phyloP scores from a whole-genome alignment of 2,888 invertebrate species.

The Halictus ligatus region DNA sequence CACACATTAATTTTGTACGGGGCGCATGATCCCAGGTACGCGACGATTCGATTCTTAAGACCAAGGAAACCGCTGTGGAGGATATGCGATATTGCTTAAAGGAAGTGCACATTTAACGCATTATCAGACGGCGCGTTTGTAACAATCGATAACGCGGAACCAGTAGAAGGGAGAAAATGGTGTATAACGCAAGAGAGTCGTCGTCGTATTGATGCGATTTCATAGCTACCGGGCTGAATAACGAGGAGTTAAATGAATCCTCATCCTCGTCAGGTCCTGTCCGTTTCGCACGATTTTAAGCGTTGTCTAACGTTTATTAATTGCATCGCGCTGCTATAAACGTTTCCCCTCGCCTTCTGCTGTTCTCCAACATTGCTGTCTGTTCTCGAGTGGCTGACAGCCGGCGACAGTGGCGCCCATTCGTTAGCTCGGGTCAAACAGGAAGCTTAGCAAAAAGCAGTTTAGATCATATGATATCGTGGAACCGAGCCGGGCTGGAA shows the following conservation, averaged over 20 bases:
- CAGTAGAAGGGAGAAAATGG: conserved; percentile 65
- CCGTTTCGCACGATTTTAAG: conserved; percentile 3
- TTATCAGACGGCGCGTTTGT: conserved; percentile 67
- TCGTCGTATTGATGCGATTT: conserved; percentile 43
- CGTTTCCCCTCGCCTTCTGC: conserved; percentile 34
- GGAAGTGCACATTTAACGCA: conserved; percentile 67
- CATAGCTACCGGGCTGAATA: conserved; percentile 42
- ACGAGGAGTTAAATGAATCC: conserved; percentile 15
- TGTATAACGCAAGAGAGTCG: conserved; percentile 31
- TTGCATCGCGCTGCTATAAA: conserved; percentile 45
- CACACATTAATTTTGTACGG: conserved; percentile 41
- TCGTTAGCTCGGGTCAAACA: conserved; percentile 17
- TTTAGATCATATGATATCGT: conserved; percentile 53
- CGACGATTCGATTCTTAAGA: conserved; percentile 35
- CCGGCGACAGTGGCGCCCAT: conserved; percentile 42
- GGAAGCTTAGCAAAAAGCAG: conserved; percentile 31
- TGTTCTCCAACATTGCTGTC: conserved; percentile 38
- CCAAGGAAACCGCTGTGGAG: conserved; percentile 9
- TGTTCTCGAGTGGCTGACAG: conserved; percentile 8
- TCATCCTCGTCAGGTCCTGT: conserved; percentile 21
- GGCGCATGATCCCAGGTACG: conserved; percentile 43
- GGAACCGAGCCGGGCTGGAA: conserved; percentile 1
- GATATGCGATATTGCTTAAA: conserved; percentile 43
- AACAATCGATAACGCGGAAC: conserved; percentile 67
- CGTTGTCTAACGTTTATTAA: conserved; percentile 22